Evolutionary conservation across 2,797 vertebrate genomes (phyloP), one percentile per base, ranked within the genome.

Genomic region (Columba guinea): DNA sequence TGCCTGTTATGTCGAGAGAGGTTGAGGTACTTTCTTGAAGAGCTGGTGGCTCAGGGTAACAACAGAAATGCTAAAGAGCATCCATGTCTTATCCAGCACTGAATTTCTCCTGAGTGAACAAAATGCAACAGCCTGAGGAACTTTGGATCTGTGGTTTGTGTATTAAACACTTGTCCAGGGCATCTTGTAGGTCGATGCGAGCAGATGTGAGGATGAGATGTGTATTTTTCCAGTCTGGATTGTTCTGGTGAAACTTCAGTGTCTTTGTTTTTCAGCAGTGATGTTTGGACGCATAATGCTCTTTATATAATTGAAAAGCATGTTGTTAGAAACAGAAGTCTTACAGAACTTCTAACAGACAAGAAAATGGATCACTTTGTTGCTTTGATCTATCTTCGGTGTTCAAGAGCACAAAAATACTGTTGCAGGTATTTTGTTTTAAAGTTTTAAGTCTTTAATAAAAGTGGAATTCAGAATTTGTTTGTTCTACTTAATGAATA

Each of bases 321-420:
- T 17, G 2, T 88, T 68, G 92, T 91, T 89, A 64, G n/a, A 51
- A 90, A 62, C 32, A 51, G 64, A 48, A 63, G 30, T 65, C 20
- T 74, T 76, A 9, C 2, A 59, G 53, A 91, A 73, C 27, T 90
- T 79, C 5, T 63, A 8, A 56, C 34, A 69, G 39, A 78, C 48
- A 92, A 64, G 35, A 90, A 69, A 73, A 86, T 83, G 2, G 7
- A 79, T 94, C 79, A 89, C 41, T 79, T 27, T 74, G 28, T 82
- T 79, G 32, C 81, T 94, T 94, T 94, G 64, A 75, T 86, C 51
- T 75, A 48, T 63, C 53, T 81, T 85, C 24, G 35, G 6, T 37
- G 22, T 91, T 28, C 30, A 63, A 28, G 39, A 80, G 37, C 30
- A 75, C 63, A 77, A 82, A 88, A 94, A 82, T 67, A 77, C 17